Conservation (phyloP, 2,888 invertebrate genomes). For the Drosophila anomelani region DNA sequence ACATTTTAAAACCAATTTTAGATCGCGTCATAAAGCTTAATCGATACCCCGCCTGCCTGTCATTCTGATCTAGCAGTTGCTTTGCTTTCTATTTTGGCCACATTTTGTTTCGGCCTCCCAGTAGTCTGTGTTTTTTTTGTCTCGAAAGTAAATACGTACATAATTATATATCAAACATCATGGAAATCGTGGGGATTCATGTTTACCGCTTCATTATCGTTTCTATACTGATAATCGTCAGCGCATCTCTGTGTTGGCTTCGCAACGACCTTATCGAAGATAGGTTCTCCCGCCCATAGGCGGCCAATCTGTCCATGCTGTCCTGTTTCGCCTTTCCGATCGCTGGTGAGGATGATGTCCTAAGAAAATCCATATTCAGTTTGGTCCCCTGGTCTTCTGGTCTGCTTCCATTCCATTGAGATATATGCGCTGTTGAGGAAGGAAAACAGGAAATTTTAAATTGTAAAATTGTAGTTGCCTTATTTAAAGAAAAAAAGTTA, state of each 20-base stretch:
- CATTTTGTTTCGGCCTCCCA: not conserved
- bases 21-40: not conserved
- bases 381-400: too few relatives aligned
- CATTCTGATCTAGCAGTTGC: too few relatives aligned
- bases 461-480: not conserved
- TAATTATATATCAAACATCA: not conserved
- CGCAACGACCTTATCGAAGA: not conserved
- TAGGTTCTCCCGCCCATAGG: not conserved
- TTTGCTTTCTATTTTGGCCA: not conserved
- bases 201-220: conserved; percentile 1
- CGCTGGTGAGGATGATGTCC: not conserved
- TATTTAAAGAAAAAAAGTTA: not conserved
- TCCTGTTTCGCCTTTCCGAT: not conserved
- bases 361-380: not conserved
- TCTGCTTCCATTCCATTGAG: not conserved
- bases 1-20: not conserved
- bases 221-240: not conserved
- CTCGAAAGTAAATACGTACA: too few relatives aligned
- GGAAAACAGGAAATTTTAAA: not conserved
- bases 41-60: not conserved
- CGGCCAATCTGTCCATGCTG: not conserved
- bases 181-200: conserved; percentile 5
- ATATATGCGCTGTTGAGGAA: not conserved
- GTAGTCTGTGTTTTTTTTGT: not conserved
- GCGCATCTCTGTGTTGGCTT: not conserved